Evolutionary conservation across 2,888 invertebrate genomes (phyloP).

Genomic region (Torymus aiolomorphi): DNA sequence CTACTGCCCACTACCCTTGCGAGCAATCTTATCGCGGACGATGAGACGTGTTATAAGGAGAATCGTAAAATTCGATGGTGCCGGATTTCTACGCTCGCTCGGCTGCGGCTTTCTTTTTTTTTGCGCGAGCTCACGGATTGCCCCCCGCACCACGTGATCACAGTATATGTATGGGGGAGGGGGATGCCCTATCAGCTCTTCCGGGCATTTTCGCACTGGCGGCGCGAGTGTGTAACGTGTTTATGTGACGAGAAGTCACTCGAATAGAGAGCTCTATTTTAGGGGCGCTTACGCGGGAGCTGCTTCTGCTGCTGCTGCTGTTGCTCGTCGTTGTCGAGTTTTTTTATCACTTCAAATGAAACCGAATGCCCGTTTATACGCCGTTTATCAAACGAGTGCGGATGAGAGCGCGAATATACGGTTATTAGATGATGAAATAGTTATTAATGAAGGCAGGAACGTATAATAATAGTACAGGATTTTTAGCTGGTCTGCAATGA

Average conservation of each 20-base stretch:
- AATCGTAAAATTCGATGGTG: constrained; percentile 51
- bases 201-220: not conserved
- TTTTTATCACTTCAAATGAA: constrained; percentile 24
- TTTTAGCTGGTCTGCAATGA: too few relatives aligned
- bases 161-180: not conserved
- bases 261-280: constrained; percentile 51
- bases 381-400: constrained; percentile 20
- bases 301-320: too few relatives aligned
- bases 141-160: not conserved
- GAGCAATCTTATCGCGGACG: constrained; percentile 17
- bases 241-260: constrained; percentile 47
- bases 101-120: not conserved
- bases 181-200: constrained; percentile 13
- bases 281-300: not conserved
- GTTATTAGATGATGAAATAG: constrained; percentile 27
- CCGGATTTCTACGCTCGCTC: constrained; percentile 3
- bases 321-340: not conserved
- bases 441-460: constrained; percentile 23
- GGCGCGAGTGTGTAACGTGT: constrained; percentile 15
- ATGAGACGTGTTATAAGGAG: not conserved
- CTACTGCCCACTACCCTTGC: not conserved
- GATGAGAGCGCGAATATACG: not conserved
- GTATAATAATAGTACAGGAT: too few relatives aligned
- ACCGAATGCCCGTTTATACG: not conserved
- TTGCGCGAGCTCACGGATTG: not conserved